phyloP scores from a whole-genome alignment of 2,113 vertebrate species.

The Tylochromis polylepis region DNA sequence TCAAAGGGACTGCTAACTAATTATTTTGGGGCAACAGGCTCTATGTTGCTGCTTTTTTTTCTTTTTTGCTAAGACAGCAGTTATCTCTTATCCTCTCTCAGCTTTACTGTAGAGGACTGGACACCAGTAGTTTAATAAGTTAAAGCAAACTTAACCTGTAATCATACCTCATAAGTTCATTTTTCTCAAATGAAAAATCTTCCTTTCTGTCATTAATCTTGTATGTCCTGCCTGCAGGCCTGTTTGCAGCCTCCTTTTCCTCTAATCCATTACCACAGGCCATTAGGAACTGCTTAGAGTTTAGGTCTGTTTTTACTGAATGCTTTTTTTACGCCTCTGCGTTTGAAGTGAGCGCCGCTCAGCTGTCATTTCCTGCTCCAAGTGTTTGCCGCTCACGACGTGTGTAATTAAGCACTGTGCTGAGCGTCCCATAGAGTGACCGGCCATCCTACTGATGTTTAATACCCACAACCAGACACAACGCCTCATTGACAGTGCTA shows the following conservation, averaged over 20 bases:
- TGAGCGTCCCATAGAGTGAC: constrained; percentile 35
- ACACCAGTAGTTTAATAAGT: neutral
- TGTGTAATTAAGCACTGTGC: constrained; percentile 64
- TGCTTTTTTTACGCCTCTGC: constrained; percentile 55
- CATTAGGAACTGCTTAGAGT: constrained; percentile 49
- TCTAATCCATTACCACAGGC: constrained; percentile 42
- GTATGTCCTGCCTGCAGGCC: neutral
- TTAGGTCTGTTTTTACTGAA: constrained; percentile 61
- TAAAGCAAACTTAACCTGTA: neutral
- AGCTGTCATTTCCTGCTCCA: constrained; percentile 63
- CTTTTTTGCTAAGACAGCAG: constrained; percentile 6
- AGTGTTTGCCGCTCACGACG: constrained; percentile 42
- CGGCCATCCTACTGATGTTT: constrained; percentile 30
- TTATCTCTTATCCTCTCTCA: neutral
- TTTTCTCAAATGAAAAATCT: neutral
- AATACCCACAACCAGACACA: constrained; percentile 53
- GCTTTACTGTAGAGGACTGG: neutral
- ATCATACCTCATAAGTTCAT: neutral
- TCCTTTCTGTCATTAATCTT: neutral
- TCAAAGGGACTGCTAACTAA: constrained; percentile 7
- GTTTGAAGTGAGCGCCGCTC: constrained; percentile 62
- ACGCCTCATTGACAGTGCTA: constrained; percentile 52
- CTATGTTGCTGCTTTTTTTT: neutral
- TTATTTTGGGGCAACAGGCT: neutral
- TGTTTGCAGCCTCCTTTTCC: neutral